phyloP scores from a whole-genome alignment of 2,888 invertebrate species.

The Drosophila nr. perissopoda region DNA sequence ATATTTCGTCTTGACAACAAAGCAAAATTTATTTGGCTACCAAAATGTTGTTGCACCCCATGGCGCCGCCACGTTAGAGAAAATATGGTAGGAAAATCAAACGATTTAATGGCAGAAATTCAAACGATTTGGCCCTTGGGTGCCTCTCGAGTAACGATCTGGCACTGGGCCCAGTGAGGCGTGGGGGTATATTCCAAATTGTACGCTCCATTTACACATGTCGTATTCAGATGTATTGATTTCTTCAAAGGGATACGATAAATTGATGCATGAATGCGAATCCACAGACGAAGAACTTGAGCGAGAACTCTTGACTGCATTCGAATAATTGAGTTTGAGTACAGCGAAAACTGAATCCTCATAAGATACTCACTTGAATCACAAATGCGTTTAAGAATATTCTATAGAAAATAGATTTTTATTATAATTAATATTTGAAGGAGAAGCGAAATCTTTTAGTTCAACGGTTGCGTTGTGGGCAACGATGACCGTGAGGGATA shows the following conservation, averaged over 20 bases:
- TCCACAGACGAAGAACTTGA: constrained; percentile 4
- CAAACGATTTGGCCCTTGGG: constrained; percentile 68
- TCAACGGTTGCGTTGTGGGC: constrained; percentile 19
- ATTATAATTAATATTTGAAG: not conserved
- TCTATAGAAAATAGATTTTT: not conserved
- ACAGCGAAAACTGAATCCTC: constrained; percentile 6
- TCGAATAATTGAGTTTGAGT: constrained; percentile 42
- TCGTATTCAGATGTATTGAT: constrained; percentile 58
- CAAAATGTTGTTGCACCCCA: constrained; percentile 53
- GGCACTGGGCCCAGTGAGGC: not conserved
- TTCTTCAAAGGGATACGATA: constrained; percentile 69
- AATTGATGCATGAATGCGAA: constrained; percentile 56
- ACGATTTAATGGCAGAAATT: constrained; percentile 73
- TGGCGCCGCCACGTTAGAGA: constrained; percentile 6
- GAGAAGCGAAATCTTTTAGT: constrained; percentile 20
- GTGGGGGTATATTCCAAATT: constrained; percentile 23
- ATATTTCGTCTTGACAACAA: constrained; percentile 70
- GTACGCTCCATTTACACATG: constrained; percentile 63
- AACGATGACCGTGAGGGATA: constrained; percentile 14
- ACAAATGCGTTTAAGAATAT: constrained; percentile 9
- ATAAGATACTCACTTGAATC: not conserved
- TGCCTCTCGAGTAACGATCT: constrained; percentile 35
- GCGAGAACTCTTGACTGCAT: constrained; percentile 31
- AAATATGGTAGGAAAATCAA: constrained; percentile 56
- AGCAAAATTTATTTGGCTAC: constrained; percentile 73